Evolutionary conservation across 2,888 invertebrate genomes (phyloP).

Genomic region (Tinea pellionella): DNA sequence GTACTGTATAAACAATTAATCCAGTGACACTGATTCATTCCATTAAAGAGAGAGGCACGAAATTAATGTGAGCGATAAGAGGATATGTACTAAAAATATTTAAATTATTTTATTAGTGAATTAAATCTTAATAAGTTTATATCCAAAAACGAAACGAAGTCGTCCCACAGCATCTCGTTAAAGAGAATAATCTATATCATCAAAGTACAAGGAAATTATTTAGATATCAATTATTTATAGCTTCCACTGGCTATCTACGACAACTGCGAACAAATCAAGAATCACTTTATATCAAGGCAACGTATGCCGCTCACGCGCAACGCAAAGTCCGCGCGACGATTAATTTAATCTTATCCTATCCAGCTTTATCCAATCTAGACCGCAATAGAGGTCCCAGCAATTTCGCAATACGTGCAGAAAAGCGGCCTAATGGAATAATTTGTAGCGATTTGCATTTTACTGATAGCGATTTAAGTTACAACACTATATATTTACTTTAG

Average conservation of each 20-base stretch:
- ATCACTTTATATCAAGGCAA: conserved; percentile 26
- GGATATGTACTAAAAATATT: neutral
- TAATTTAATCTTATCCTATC: conserved; percentile 30
- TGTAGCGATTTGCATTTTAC: conserved; percentile 31
- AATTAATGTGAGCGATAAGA: neutral
- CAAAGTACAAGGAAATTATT: neutral
- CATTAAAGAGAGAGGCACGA: conserved; percentile 3
- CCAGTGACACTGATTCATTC: conserved; percentile 2
- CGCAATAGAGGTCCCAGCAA: conserved; percentile 20
- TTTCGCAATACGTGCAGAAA: conserved; percentile 32
- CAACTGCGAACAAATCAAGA: conserved; percentile 32
- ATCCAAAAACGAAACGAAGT: neutral
- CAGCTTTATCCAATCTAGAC: conserved; percentile 11
- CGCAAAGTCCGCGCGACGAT: conserved; percentile 30
- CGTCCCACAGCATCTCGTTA: neutral
- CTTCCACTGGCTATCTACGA: conserved; percentile 28
- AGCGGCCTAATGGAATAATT: conserved; percentile 37
- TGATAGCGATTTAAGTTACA: conserved; percentile 3
- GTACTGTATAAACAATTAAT: conserved; percentile 3
- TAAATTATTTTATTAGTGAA: neutral
- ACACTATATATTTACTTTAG: neutral
- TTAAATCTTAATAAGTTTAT: neutral
- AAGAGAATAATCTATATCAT: neutral
- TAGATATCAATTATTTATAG: neutral
- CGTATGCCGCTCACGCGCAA: conserved; percentile 29